phyloP scores from a whole-genome alignment of 2,888 invertebrate species.

The Papilio elwesi region DNA sequence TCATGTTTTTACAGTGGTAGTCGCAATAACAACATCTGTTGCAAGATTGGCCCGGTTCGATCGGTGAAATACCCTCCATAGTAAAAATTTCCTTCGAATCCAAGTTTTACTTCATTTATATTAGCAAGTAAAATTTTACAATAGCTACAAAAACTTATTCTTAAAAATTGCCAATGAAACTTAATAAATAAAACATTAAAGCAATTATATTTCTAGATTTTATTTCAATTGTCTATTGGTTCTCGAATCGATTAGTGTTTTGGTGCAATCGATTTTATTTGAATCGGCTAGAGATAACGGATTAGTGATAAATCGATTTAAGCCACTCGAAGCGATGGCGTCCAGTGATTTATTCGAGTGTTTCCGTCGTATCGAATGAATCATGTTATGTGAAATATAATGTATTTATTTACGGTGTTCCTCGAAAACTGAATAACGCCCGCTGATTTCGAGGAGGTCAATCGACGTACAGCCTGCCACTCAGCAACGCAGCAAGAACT shows the following conservation, averaged over 20 bases:
- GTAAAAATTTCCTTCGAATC: too few relatives aligned
- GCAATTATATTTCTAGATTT: constrained; percentile 9
- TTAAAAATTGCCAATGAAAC: neutral
- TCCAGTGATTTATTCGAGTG: constrained; percentile 31
- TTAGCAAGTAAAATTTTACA: too few relatives aligned
- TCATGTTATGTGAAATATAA: constrained; percentile 27
- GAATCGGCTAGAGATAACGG: constrained; percentile 13
- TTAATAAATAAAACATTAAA: constrained; percentile 1
- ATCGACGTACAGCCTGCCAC: constrained; percentile 27
- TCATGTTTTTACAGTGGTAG: too few relatives aligned
- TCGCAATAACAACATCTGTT: too few relatives aligned
- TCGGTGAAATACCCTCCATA: too few relatives aligned
- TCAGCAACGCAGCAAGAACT: constrained; percentile 6
- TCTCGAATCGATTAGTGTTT: constrained; percentile 23
- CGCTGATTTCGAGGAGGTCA: constrained; percentile 33
- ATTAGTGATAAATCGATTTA: constrained; percentile 27
- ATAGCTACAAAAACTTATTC: neutral
- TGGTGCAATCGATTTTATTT: constrained; percentile 18
- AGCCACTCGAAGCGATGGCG: constrained; percentile 36
- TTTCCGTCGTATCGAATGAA: constrained; percentile 29
- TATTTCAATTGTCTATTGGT: constrained; percentile 7
- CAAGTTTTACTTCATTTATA: too few relatives aligned
- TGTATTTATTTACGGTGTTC: constrained; percentile 35
- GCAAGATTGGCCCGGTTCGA: too few relatives aligned
- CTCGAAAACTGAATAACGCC: constrained; percentile 36